phyloP scores from a whole-genome alignment of 1,140 invertebrate species.

The Phymorhynchus buccinoides region DNA sequence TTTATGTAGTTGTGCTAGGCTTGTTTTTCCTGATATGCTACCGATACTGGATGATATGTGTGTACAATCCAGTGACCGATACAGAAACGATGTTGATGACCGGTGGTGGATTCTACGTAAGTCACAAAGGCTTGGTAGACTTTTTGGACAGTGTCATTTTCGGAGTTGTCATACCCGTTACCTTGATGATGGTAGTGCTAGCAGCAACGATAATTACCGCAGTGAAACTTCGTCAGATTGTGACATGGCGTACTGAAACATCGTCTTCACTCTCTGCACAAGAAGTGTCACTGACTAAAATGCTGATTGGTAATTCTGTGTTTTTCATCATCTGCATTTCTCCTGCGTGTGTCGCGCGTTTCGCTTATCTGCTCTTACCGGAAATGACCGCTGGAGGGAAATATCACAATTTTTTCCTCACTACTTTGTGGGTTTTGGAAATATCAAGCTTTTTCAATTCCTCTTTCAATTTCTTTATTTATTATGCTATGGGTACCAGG shows the following conservation, averaged over 20 bases:
- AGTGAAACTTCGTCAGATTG: neutral
- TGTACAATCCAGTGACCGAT: neutral
- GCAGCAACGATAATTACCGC: neutral
- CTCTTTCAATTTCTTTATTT: too few species aligned
- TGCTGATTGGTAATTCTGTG: slow-evolving; percentile 22
- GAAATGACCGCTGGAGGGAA: neutral
- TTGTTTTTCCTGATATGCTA: too few species aligned
- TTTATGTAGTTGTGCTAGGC: too few species aligned
- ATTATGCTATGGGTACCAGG: too few species aligned
- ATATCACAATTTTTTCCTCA: slow-evolving; percentile 1
- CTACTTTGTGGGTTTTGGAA: too few species aligned
- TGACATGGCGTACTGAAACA: neutral
- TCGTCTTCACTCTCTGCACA: neutral
- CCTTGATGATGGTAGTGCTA: neutral
- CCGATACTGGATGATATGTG: too few species aligned
- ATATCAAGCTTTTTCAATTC: too few species aligned
- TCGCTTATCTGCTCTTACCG: neutral
- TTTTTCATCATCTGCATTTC: slow-evolving; percentile 24
- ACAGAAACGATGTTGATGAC: neutral
- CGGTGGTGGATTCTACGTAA: neutral
- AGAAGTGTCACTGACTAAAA: slow-evolving; percentile 21
- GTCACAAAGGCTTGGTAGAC: neutral
- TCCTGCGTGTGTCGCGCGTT: neutral
- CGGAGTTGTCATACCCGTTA: neutral
- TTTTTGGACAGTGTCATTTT: neutral